Evolutionary conservation across 2,888 invertebrate species (phyloP).

Genomic region (Eremobia ochroleuca): DNA sequence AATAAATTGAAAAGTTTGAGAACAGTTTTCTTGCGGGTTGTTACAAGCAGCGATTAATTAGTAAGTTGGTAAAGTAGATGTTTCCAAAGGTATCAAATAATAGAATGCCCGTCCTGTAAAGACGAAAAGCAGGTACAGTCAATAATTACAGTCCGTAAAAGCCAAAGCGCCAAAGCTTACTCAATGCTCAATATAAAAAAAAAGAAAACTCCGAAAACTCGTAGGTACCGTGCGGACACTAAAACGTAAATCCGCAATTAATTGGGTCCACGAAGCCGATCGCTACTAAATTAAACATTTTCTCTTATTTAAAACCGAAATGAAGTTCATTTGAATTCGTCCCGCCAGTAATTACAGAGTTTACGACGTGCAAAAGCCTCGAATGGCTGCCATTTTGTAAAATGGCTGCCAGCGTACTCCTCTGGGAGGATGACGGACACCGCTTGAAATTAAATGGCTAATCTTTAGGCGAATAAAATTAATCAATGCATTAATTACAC

Average conservation of each 20-base stretch:
- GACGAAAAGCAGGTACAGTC: conserved; percentile 3
- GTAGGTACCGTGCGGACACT: conserved; percentile 63
- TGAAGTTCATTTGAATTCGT: conserved; percentile 89
- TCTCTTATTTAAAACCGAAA: conserved; percentile 90
- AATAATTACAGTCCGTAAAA: conserved; percentile 51
- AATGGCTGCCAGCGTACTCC: conserved; percentile 77
- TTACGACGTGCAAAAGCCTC: conserved; percentile 89
- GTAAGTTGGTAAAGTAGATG: not conserved
- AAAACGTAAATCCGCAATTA: conserved; percentile 88
- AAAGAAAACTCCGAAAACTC: conserved; percentile 65
- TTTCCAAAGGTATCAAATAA: not conserved
- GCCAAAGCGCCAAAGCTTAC: conserved; percentile 61
- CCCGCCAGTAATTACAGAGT: conserved; percentile 89
- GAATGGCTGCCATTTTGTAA: conserved; percentile 80
- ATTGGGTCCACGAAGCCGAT: conserved; percentile 85
- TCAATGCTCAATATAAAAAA: conserved; percentile 72
- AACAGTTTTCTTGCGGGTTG: not conserved
- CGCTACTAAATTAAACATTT: conserved; percentile 90
- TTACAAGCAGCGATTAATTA: not conserved
- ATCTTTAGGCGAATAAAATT: conserved; percentile 85
- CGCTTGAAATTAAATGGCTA: conserved; percentile 81
- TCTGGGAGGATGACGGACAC: conserved; percentile 74
- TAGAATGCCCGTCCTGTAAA: not conserved
- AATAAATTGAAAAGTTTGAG: not conserved
- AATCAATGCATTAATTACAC: conserved; percentile 85